phyloP scores from a whole-genome alignment of 2,797 vertebrate genomes.

The Sebastes taczanowskii region DNA sequence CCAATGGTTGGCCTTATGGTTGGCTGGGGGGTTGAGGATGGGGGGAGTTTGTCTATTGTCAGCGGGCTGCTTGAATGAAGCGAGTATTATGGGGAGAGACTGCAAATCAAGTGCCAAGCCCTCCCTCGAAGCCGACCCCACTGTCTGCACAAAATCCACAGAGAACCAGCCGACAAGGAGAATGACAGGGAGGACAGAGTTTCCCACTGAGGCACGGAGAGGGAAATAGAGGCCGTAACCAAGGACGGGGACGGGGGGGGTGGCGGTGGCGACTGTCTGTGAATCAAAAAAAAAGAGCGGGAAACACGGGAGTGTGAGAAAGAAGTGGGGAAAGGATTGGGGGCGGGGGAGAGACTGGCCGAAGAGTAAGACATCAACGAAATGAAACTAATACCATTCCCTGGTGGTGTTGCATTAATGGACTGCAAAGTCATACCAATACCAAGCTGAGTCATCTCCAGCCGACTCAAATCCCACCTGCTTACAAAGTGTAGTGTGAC shows the following conservation, averaged over 20 bases:
- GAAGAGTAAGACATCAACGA: slow-evolving; percentile 4
- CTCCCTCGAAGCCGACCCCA: slow-evolving; percentile 59
- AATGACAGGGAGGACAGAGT: slow-evolving; percentile 61
- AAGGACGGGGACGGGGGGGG: slow-evolving; percentile 8
- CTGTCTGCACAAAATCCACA: slow-evolving; percentile 63
- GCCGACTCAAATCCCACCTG: slow-evolving; percentile 44
- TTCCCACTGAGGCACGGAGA: slow-evolving; percentile 61
- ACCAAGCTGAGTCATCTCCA: slow-evolving; percentile 47
- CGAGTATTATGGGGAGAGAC: slow-evolving; percentile 61
- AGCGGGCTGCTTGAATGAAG: slow-evolving; percentile 57
- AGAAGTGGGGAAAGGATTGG: background rate
- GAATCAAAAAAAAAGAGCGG: slow-evolving; percentile 64
- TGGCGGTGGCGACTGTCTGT: slow-evolving; percentile 15
- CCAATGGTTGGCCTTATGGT: slow-evolving; percentile 57
- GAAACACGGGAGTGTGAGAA: slow-evolving; percentile 49
- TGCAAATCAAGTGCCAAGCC: slow-evolving; percentile 71
- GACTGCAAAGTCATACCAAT: background rate
- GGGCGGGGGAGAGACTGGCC: too few relatives aligned
- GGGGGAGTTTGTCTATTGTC: slow-evolving; percentile 48
- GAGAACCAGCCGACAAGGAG: slow-evolving; percentile 48
- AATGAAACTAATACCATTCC: background rate
- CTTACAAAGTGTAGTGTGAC: background rate
- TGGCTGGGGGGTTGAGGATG: slow-evolving; percentile 35
- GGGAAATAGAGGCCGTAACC: slow-evolving; percentile 51
- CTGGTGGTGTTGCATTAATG: background rate